Evolutionary conservation across 1,140 invertebrate species (phyloP).

Genomic region (Eriocheir sinensis): DNA sequence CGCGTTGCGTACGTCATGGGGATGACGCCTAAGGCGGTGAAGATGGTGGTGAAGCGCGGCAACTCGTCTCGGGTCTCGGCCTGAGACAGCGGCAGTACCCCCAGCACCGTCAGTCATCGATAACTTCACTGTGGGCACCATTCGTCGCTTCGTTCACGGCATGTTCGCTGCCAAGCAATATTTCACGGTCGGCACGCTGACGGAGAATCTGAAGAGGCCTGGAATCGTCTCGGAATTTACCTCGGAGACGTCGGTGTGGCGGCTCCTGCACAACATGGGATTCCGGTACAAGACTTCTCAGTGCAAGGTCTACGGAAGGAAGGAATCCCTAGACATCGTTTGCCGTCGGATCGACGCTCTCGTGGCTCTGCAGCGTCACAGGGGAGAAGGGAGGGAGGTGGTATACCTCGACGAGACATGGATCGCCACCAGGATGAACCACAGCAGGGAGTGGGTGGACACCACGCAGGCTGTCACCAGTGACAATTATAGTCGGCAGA

Average conservation of each 20-base stretch:
- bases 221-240: neutral
- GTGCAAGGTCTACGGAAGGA: conserved; percentile 42
- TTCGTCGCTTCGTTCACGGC: neutral
- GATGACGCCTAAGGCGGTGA: no score
- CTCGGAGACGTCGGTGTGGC: conserved; percentile 46
- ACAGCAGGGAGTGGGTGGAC: conserved; percentile 48
- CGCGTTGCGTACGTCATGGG: no score
- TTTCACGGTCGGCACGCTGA: conserved; percentile 31
- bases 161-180: conserved; percentile 38
- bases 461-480: conserved; percentile 35
- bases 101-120: no score
- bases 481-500: neutral
- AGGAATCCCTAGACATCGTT: conserved; percentile 42
- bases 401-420: conserved; percentile 34
- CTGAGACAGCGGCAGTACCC: no score
- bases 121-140: conserved; percentile 39
- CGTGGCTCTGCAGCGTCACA: neutral
- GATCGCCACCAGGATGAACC: conserved; percentile 36
- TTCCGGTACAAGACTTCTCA: conserved; percentile 11
- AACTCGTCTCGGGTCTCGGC: no score
- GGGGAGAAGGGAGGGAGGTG: neutral
- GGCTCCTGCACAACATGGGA: neutral
- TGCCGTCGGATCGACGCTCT: conserved; percentile 34
- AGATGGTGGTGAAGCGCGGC: no score
- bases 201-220: neutral